Base-by-base conservation (phyloP, 2,888 invertebrate genomes). In the Oegoconia quadripuncta region DNA sequence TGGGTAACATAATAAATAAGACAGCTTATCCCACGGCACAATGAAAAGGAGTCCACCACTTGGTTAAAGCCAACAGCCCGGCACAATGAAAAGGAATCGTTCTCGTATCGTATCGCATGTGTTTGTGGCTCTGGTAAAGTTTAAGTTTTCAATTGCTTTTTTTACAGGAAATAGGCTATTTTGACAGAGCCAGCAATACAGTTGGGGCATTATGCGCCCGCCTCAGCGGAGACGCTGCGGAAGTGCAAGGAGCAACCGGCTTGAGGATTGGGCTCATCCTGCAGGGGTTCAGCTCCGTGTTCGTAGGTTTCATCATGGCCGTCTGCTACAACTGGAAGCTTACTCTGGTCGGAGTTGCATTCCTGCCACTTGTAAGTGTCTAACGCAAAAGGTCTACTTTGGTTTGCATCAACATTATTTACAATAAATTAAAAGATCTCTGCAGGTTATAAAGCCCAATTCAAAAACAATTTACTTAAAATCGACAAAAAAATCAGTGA, bases 171-270 rank as follows among this genome's bases (percentile, higher is more conserved):
- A 90, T 92, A 47, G 90, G 89, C 0, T 92, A 87, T 82, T 92
- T 88, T 63, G 92, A 92, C 55, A 88, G 88, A 39, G 87, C 89
- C 22, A 55, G 61, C 1, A 91, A 92, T 62, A 89, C 90, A 30
- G 90, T 91, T 0, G 92, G 92, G 1, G 90, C 91, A 0, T 66
- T 92, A 7, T 91, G 91, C 53, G 88, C 91, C 0, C 75, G 91
- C 25, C 70, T 92, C 0, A 90, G 91, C 28, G 89, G 91, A 2
- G 92, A 92, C 51, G 89, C 91, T 0, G 89, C 91, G 0, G 90
- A 90, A 36, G 89, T 92, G 0, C 91, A 92, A 53, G 90, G 90
- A 0, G 91, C 90, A 1, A 91, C 91, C 0, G 92, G 91, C 0
- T 77, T 90, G 20, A 70, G 90, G 27, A 75, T 91, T 12, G 91